Conservation (phyloP, 2,113 vertebrate species). For the Okapia johnstoni region DNA sequence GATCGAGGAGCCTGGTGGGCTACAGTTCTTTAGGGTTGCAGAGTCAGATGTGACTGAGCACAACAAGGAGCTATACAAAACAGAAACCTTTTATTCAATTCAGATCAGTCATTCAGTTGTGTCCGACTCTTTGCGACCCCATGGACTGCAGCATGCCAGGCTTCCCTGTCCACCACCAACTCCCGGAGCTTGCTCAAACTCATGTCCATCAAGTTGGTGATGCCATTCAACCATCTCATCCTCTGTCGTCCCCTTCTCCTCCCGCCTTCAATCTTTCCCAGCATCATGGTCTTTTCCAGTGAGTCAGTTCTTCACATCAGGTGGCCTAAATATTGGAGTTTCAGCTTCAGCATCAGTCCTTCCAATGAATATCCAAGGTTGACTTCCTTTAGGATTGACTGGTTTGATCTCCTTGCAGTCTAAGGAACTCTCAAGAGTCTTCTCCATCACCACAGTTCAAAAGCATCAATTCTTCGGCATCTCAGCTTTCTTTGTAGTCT, state of each 20-base stretch:
- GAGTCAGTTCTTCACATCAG: not conserved
- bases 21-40: not conserved
- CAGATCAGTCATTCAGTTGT: not conserved
- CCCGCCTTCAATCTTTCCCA: not conserved
- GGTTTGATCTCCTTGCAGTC: not conserved
- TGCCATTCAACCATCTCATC: not conserved
- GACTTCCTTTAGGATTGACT: not conserved
- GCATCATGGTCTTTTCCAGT: not conserved
- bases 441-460: not conserved
- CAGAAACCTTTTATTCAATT: not conserved
- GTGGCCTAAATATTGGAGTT: not conserved
- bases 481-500: not conserved
- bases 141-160: not conserved
- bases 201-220: rapidly evolving
- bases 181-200: not conserved
- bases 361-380: not conserved
- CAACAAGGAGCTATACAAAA: not conserved
- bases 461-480: not conserved
- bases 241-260: not conserved
- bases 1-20: not conserved
- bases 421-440: not conserved
- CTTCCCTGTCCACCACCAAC: not conserved
- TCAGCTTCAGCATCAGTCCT: not conserved
- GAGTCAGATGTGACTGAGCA: not conserved
- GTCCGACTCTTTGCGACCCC: rapidly evolving